Conservation (phyloP, 2,797 vertebrate genomes). For the Telmatherina bonti region DNA sequence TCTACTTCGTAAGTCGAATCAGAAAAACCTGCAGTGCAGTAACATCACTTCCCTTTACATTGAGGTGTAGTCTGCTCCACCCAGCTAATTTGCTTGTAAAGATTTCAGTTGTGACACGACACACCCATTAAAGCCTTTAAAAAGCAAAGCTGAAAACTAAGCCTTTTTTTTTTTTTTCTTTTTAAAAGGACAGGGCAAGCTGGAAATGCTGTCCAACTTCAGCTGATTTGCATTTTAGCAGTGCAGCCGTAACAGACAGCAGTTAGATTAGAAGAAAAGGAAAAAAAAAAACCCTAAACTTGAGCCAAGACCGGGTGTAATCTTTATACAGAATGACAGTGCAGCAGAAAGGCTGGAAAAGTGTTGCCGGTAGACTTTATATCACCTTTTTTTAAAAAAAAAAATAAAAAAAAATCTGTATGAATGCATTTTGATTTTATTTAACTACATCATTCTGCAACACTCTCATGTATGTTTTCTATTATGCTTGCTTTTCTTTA, state of each 20-base stretch:
- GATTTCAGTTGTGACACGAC: not conserved
- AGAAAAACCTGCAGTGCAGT: not conserved
- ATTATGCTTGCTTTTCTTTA: too few species aligned
- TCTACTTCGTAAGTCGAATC: not conserved
- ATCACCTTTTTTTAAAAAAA: not conserved
- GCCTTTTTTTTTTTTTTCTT: not conserved
- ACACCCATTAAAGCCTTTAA: not conserved
- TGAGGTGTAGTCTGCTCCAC: not conserved
- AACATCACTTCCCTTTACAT: not conserved
- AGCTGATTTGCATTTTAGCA: slow-evolving; percentile 57
- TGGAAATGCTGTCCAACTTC: not conserved
- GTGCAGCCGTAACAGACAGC: not conserved
- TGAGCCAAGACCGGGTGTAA: not conserved
- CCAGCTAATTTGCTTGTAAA: not conserved
- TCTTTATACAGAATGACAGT: not conserved
- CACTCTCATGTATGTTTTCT: too few species aligned
- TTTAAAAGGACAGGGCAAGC: not conserved
- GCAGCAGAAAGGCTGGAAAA: not conserved
- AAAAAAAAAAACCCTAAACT: slow-evolving; percentile 10
- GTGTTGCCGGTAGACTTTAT: too few species aligned
- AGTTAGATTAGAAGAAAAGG: not conserved
- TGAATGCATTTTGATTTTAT: too few species aligned
- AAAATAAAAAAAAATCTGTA: too few species aligned
- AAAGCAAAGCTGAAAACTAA: too few species aligned
- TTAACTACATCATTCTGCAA: too few species aligned